Evolutionary conservation across 2,888 invertebrate species (phyloP).

Genomic region (Leptothorax acervorum): DNA sequence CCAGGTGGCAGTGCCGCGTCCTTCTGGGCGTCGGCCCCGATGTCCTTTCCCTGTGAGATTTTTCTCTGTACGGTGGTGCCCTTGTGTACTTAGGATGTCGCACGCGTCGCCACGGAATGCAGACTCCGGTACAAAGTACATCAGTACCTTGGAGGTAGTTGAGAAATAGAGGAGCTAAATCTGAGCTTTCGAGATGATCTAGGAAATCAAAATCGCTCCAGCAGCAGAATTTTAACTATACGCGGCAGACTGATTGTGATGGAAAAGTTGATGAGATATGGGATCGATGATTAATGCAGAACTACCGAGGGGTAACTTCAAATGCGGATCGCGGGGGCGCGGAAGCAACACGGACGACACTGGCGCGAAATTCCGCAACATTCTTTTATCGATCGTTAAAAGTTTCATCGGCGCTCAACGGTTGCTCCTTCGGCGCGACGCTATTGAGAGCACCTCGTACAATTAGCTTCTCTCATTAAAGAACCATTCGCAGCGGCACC

Average conservation of each 20-base stretch:
- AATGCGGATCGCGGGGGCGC: not conserved
- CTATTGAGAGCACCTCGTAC: conserved; percentile 49
- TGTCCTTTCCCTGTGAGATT: conserved; percentile 62
- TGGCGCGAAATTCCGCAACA: conserved; percentile 49
- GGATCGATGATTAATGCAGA: not conserved
- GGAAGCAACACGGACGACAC: conserved; percentile 6
- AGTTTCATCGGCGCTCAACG: conserved; percentile 40
- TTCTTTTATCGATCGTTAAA: conserved; percentile 51
- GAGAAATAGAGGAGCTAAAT: not conserved
- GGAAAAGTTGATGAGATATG: not conserved
- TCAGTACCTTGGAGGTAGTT: not conserved
- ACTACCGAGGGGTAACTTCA: not conserved
- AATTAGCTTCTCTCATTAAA: conserved; percentile 68
- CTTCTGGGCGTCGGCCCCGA: conserved; percentile 73
- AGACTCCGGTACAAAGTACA: not conserved
- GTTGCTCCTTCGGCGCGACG: conserved; percentile 43
- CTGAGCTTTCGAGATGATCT: not conserved
- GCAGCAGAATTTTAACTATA: not conserved
- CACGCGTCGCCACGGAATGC: not conserved
- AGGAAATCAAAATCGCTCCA: not conserved
- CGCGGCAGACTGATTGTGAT: not conserved
- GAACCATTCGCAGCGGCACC: conserved; percentile 71
- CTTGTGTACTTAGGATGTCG: conserved; percentile 30
- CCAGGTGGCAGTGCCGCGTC: conserved; percentile 81
- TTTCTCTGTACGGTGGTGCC: conserved; percentile 44